These are phyloP conservation scores for Acanthurus lineatus DNA, from an alignment of 2,797 vertebrate genomes.

Conservation along the genomic window DNA sequence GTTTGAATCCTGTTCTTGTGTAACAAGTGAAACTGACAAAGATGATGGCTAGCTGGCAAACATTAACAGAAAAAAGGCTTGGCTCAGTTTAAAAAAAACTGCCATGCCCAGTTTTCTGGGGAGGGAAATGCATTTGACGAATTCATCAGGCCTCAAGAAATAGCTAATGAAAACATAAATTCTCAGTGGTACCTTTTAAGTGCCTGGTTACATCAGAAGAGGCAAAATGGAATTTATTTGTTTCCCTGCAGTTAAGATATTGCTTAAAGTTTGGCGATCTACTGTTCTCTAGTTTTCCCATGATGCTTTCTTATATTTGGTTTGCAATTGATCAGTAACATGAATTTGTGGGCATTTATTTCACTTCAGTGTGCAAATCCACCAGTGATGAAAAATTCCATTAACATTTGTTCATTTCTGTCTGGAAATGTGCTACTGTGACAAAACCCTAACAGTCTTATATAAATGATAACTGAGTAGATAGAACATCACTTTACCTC, in stretches of 20 bases:
- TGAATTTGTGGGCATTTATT: background rate
- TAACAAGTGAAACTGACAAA: too few relatives aligned
- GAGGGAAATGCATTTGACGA: background rate
- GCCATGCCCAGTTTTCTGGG: background rate
- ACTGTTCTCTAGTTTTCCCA: background rate
- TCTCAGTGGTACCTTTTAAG: background rate
- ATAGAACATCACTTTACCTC: slow-evolving; percentile 85
- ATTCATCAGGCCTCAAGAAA: background rate
- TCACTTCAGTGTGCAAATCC: background rate
- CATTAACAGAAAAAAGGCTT: background rate
- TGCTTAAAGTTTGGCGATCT: background rate
- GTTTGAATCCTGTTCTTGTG: background rate
- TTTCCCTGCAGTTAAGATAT: background rate
- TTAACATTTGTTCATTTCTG: background rate
- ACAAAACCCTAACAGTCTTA: background rate
- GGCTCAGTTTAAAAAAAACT: background rate
- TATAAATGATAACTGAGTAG: background rate
- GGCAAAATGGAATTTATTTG: background rate
- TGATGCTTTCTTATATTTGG: background rate
- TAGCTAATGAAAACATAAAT: background rate
- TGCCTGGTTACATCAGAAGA: background rate
- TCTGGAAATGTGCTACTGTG: background rate
- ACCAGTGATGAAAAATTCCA: background rate
- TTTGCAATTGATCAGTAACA: background rate
- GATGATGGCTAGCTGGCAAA: background rate